These are phyloP conservation scores for Lontra canadensis DNA, from an alignment of 2,113 vertebrate genomes.

Conservation along the genomic window DNA sequence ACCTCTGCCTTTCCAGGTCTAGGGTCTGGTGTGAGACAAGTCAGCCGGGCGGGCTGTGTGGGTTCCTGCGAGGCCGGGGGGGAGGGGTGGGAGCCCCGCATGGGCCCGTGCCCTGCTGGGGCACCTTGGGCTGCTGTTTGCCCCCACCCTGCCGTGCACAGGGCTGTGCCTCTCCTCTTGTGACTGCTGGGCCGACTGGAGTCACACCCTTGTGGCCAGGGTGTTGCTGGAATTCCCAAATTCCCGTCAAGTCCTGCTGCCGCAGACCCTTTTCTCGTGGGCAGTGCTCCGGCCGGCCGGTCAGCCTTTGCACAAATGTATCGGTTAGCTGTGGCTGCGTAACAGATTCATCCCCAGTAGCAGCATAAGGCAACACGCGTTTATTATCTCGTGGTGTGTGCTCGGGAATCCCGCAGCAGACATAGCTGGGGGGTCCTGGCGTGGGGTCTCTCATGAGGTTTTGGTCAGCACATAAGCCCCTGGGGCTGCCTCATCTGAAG, in stretches of 20 bases:
- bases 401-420: background rate
- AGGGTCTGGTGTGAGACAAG: background rate
- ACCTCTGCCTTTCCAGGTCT: background rate
- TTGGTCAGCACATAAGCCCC: background rate
- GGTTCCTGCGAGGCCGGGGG: background rate
- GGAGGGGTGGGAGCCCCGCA: background rate
- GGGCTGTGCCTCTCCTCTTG: background rate
- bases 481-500: background rate
- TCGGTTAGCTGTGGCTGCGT: fast-evolving
- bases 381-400: too few species aligned
- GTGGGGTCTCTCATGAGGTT: background rate
- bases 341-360: fast-evolving
- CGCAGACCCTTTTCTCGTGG: too few species aligned
- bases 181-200: background rate
- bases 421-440: background rate
- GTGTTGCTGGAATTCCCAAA: fast-evolving
- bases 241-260: fast-evolving
- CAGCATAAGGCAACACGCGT: background rate
- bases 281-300: background rate
- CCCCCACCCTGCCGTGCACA: background rate
- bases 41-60: background rate
- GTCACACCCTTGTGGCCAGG: too few species aligned
- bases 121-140: background rate
- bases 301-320: background rate
- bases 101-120: fast-evolving